These are phyloP conservation scores for Jacana jacana DNA, from an alignment of 2,113 vertebrate genomes.

Conservation along the genomic window DNA sequence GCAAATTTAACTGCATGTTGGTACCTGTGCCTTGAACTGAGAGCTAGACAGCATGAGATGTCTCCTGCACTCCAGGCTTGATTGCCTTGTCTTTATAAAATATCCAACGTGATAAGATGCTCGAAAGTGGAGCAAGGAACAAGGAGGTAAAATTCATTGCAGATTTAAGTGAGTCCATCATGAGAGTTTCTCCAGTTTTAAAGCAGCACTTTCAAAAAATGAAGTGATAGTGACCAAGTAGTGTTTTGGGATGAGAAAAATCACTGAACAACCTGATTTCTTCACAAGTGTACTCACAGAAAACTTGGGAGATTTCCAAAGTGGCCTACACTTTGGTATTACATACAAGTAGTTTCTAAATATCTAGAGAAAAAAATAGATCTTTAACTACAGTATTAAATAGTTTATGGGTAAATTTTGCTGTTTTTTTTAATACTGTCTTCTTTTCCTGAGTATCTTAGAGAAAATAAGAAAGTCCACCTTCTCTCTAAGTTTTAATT, in stretches of 20 bases:
- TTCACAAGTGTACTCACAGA: neutral
- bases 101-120: fast-evolving
- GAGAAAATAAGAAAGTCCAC: neutral
- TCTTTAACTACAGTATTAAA: too few species aligned
- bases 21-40: neutral
- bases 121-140: neutral
- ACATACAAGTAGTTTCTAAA: neutral
- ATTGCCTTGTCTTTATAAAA: neutral
- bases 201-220: neutral
- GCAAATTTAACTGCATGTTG: neutral
- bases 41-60: neutral
- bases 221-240: neutral
- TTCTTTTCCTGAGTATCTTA: neutral
- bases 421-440: neutral
- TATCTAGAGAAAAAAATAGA: neutral
- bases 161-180: neutral
- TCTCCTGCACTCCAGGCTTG: neutral
- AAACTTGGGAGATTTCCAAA: neutral
- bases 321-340: neutral
- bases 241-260: neutral
- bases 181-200: neutral
- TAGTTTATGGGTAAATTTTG: neutral
- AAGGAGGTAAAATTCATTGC: neutral
- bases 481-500: neutral
- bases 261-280: neutral